Evolutionary conservation across 1,140 invertebrate genomes (phyloP), one percentile per base, ranked within the genome.

Genomic region (Helicoverpa zea): DNA sequence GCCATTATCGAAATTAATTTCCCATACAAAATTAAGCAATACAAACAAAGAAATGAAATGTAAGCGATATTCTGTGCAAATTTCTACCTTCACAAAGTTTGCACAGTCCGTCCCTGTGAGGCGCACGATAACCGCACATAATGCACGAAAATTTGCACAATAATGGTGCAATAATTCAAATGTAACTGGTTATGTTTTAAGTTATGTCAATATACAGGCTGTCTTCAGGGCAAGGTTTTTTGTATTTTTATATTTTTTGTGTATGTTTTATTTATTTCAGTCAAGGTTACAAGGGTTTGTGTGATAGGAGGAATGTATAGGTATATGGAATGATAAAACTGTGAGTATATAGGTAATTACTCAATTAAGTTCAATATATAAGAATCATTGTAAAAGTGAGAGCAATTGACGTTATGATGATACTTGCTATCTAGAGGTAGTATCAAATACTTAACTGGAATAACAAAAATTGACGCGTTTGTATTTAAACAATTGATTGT

Each of bases 141-240:
- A 77, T 81, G 80, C 74, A 78, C 74, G 70, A 81, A 23, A 77
- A 78, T 81, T 81, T 81, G 58, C 74, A 81, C 80, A 72, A 81
- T 81, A 76, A 81, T 81, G 80, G 61, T 56, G 80, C 73, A 49
- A 81, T 81, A 81, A 76, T 76, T 81, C 73, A 81, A 68, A 75
- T 47, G 49, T 80, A 80, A 80, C 68, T 68, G 56, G 78, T 63
- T 23, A 68, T 68, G 64, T 51, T 23, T 51, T 68, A 68, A 68
- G 64, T 68, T 68, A 68, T 51, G 64, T 13, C 43, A 47, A 49
- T 68, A 47, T 51, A 68, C 64, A 68, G 64, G 64, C 7, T 51
- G 47, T 51, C 4, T 68, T 43, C 16, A n/a, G 10, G 14, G 2
- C 1, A 63, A 35, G 18, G 23, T 29, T 29, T 35, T 35, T 35